Percentiles rank a stretch among this genome's conserved stretches.
Evolutionary conservation across 1,140 invertebrate species (phyloP).

Genomic region (Lordiphosa stackelbergi): DNA sequence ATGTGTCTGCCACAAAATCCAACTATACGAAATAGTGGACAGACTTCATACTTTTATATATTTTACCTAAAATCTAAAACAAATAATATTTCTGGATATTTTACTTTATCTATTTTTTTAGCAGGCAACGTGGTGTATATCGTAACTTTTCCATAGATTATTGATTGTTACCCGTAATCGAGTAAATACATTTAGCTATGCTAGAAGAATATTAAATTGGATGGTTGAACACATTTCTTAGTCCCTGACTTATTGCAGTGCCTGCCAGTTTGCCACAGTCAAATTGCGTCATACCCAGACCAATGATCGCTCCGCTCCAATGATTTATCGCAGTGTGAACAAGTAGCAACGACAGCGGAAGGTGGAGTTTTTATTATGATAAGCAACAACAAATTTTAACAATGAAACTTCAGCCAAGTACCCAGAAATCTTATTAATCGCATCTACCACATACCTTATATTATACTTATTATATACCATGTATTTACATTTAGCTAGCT

Average conservation of each 20-base stretch:
- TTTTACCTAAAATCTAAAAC: background rate
- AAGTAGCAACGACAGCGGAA: constrained; percentile 74
- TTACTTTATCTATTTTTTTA: constrained; percentile 35
- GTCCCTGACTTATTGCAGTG: constrained; percentile 79
- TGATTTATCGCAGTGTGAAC: constrained; percentile 79
- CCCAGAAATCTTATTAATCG: constrained; percentile 4
- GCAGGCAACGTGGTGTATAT: constrained; percentile 50
- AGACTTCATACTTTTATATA: no score
- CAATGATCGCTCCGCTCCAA: constrained; percentile 89
- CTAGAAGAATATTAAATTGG: constrained; percentile 5
- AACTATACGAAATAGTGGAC: no score
- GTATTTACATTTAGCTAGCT: constrained; percentile 34
- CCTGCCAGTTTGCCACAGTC: constrained; percentile 89
- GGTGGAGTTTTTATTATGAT: constrained; percentile 64
- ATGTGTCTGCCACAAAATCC: no score
- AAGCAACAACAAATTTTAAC: background rate
- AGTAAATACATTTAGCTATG: constrained; percentile 4
- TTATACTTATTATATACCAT: constrained; percentile 20
- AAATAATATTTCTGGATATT: background rate
- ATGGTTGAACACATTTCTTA: constrained; percentile 4
- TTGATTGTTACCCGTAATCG: constrained; percentile 27
- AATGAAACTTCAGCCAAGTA: constrained; percentile 31
- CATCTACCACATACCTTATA: constrained; percentile 9
- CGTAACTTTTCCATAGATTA: constrained; percentile 65
- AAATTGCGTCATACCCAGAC: constrained; percentile 91